Evolutionary conservation across 2,797 vertebrate species (phyloP), one percentile per base, ranked within the genome.

Genomic region (Ctenopoma kingsleyae): DNA sequence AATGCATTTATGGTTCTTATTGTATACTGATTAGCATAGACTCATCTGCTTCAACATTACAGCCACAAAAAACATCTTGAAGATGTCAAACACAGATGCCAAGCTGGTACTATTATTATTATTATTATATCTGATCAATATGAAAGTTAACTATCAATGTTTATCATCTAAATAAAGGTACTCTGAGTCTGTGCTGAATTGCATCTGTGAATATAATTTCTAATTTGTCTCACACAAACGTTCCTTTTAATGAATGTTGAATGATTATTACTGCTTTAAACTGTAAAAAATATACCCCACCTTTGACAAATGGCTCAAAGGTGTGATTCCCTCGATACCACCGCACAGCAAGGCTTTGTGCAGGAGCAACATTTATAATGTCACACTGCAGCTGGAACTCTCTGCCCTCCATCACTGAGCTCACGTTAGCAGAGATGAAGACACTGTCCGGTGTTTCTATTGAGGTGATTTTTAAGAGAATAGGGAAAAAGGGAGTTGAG

Each of bases 361-460:
- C 83, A n/a, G 92, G 90, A 50, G 90, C 86, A 8, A 91, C 40
- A 15, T 44, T 74, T 25, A 23, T 11, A 19, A 94, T 23, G 54
- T 87, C 44, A 83, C 94, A 95, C 65, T 23, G 72, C 57, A 95
- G 84, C 27, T 66, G 47, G 51, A 89, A 74, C 16, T 4, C 1
- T 1, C 0, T 10, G 3, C 13, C 56, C 63, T 85, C 90, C 41
- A 52, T 12, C 69, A 73, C 11, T 0, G 67, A 36, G 25, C 23
- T 80, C 0, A 0, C 0, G 30, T 74, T 55, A 15, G 1, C 0
- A 0, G 1, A 30, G 70, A 95, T 75, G 27, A 67, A 82, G 38
- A 93, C 71, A 0, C 4, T 75, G 65, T 91, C 88, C 40, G 92
- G 85, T 2, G 1, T 47, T 79, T 90, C 93, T 94, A 71, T 6